Evolutionary conservation across 1,140 invertebrate species (phyloP), one percentile per base, ranked within the genome.

Genomic region (Belonocnema kinseyi): DNA sequence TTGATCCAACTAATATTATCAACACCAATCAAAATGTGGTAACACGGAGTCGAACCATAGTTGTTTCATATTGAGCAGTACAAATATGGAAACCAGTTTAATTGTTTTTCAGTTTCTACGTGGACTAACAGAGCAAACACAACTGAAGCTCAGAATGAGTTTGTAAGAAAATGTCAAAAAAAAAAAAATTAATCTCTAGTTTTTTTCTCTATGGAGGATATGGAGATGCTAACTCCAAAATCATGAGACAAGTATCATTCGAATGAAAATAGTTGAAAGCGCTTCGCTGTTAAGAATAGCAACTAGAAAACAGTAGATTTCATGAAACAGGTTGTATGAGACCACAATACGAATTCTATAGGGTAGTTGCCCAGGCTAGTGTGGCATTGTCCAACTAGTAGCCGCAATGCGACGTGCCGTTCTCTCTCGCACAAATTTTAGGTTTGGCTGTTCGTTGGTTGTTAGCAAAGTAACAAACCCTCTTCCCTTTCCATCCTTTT

Each of bases 321-420:
- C 70, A 61, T 77, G 71, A 70, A 77, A 78, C 76, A 76, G 74
- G 78, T 80, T 80, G 78, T 76, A 82, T 78, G 75, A 81, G 82
- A 85, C 80, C 82, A 83, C 76, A 83, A 77, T 76, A 80, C 81
- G 80, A 83, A 86, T 85, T 87, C 80, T 82, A 83, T 82, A 84
- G 80, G 83, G 77, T 85, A 85, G 87, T 87, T 86, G 86, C 84
- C 79, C 66, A 66, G 75, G 70, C 82, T 77, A 79, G 81, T 82
- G 73, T 84, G 77, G 80, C 78, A 86, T 86, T 88, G 85, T 87
- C 84, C 85, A 73, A 79, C 81, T 83, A 77, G 72, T 81, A 85
- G 80, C 84, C 86, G 87, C 86, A 88, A 85, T 88, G 86, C 86
- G 87, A 88, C 86, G 85, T 86, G 82, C 83, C 80, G 76, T 81